Base-by-base conservation (phyloP, 35 echinoderm and acorn worm genomes). In the Holothuria glaberrima region DNA sequence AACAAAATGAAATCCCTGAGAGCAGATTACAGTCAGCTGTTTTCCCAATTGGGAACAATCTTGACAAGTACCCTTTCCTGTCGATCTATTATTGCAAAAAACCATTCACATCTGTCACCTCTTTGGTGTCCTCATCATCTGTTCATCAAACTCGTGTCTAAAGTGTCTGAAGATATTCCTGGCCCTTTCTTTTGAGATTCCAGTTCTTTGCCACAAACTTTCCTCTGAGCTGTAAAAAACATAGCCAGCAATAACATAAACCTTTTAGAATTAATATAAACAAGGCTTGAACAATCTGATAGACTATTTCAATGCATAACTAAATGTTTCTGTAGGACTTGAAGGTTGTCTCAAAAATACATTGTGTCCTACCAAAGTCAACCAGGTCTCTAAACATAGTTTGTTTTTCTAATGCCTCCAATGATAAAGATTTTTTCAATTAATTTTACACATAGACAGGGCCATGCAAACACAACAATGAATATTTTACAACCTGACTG, bases 51-150 rank as follows among this genome's bases (percentile, higher is more conserved):
- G 16, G 19, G 21, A 13, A 25, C 22, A 69, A 26, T 69, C 4
- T 26, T 69, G 22, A 26, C 1, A 26, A 69, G 22, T 1, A 25
- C 66, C 66, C 66, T 65, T 14, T 54, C 50, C 50, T 54, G 5
- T 54, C 3, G 13, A 54, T 21, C 62, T 65, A 3, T 5, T 65
- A 41, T 41, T 41, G 36, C 22, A 25, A 17, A 10, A 10, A 4
- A 26, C 10, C 7, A 4, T 61, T 61, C 20, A 48, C 28, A 19
- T 84, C 6, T 78, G 74, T 78, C 74, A 78, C 80, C 80, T 84
- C 34, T 84, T 84, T 26, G 80, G 80, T 21, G 80, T 84, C 28
- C 26, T 36, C 52, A 84, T 84, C 80, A 84, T 84, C 57, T 84
- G 80, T 84, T 84, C 80, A 63, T 84, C 80, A 84, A 84, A 84